Evolutionary conservation across 1,140 invertebrate species (phyloP), one percentile per base, ranked within the genome.

Genomic region (Hyles euphorbiae): DNA sequence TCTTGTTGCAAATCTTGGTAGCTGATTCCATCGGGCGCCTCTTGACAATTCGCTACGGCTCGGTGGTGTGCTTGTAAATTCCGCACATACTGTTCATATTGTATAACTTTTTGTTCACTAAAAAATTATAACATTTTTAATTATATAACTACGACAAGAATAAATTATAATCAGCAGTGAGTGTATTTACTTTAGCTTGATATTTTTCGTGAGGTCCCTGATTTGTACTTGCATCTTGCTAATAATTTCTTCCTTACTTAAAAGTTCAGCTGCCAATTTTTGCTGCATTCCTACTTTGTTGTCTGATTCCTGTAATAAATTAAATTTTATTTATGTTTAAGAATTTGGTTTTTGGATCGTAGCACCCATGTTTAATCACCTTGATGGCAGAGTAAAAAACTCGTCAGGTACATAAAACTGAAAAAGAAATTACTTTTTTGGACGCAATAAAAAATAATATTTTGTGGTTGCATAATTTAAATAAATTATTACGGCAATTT

Each of bases 31-130:
- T 77, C 72, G 4, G 76, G 68, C 33, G 70, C 34, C 53, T 83
- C 81, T 56, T 83, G 70, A 59, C 71, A 72, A 56, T 81, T 77
- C 2, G 66, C 71, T 3, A 76, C 56, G 44, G 71, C 67, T 6
- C 72, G 63, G 53, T 70, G 74, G 49, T 82, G 72, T 11, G 75
- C 66, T 67, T 87, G 83, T 36, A 87, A 58, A 58, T 82, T 72
- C 34, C 71, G 67, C 5, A 88, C 72, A 46, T 85, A 88, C 56
- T 85, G 74, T 61, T 87, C 83, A 56, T 87, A 88, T 58, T 87
- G 86, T 32, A 76, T 67, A 5, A 88, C 77, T 72, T 88, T 88
- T 69, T 87, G 78, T 68, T 86, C 80, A 68, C 86, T 88, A 54
- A 53, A 75, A 79, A 48, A 58, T 22, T 22, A 2, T 22, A 22